phyloP scores from a whole-genome alignment of 2,888 invertebrate genomes.

The Syrista parreyssii region DNA sequence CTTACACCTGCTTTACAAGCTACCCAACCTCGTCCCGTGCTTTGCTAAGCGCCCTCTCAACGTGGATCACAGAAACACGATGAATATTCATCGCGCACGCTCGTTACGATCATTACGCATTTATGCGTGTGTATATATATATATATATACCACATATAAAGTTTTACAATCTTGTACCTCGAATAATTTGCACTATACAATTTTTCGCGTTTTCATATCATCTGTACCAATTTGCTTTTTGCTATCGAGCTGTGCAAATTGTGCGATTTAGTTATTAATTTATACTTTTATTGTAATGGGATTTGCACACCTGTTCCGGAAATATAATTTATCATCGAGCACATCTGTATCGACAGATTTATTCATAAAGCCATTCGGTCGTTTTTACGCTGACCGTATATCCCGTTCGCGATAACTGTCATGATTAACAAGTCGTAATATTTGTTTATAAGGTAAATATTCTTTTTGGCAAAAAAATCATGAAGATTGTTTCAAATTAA shows the following conservation, averaged over 20 bases:
- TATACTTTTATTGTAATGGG: neutral
- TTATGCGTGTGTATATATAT: neutral
- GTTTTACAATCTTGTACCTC: neutral
- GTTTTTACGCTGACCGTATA: neutral
- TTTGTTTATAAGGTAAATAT: neutral
- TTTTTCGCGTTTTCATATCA: neutral
- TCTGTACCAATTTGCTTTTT: neutral
- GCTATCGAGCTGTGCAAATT: neutral
- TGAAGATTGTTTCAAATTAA: neutral
- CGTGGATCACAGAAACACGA: conserved; percentile 17
- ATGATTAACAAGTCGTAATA: neutral
- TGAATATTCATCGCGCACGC: conserved; percentile 38
- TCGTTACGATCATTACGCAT: conserved; percentile 2
- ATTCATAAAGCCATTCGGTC: neutral
- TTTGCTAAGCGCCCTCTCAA: neutral
- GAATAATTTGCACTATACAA: neutral
- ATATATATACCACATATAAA: neutral
- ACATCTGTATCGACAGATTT: neutral
- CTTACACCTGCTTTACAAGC: conserved; percentile 54
- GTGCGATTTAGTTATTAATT: neutral
- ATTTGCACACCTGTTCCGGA: neutral
- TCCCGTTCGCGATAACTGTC: neutral
- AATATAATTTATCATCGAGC: neutral
- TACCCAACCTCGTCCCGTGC: neutral
- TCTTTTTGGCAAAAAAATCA: neutral